These are phyloP conservation scores for Patagioenas fasciata DNA, from an alignment of 2,113 vertebrate genomes.

Conservation along the genomic window DNA sequence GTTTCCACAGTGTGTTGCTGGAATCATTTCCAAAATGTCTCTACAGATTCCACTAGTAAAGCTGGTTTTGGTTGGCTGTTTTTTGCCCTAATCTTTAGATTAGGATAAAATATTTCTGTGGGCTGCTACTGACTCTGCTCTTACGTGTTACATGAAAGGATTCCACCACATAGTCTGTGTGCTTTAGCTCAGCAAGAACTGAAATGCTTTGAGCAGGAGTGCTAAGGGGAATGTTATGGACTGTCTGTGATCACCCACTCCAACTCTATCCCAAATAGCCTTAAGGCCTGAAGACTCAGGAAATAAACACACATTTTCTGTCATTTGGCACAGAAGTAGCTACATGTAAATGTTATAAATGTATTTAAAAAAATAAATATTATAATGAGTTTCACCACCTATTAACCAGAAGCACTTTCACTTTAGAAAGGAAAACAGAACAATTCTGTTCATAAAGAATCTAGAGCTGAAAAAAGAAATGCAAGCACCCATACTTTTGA, in stretches of 20 bases:
- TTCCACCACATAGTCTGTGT: neutral
- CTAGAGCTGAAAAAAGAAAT: neutral
- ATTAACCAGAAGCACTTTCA: neutral
- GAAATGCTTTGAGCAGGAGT: neutral
- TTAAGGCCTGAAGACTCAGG: neutral
- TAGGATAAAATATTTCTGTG: neutral
- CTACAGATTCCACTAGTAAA: neutral
- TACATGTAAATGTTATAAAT: neutral
- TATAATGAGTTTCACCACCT: neutral
- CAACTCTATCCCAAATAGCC: neutral
- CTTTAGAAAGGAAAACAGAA: neutral
- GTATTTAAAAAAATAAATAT: neutral
- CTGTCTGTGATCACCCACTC: neutral
- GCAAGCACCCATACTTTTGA: neutral
- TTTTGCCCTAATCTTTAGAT: neutral
- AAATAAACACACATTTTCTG: neutral
- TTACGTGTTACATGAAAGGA: neutral
- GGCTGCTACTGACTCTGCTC: neutral
- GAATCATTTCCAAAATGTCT: neutral
- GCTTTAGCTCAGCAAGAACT: neutral
- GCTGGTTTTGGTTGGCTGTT: neutral
- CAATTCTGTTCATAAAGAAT: neutral
- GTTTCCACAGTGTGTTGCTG: neutral
- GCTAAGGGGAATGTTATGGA: neutral
- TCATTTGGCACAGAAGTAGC: neutral